These are phyloP conservation scores for Popillia japonica DNA, from an alignment of 1,140 invertebrate genomes.

Conservation along the genomic window DNA sequence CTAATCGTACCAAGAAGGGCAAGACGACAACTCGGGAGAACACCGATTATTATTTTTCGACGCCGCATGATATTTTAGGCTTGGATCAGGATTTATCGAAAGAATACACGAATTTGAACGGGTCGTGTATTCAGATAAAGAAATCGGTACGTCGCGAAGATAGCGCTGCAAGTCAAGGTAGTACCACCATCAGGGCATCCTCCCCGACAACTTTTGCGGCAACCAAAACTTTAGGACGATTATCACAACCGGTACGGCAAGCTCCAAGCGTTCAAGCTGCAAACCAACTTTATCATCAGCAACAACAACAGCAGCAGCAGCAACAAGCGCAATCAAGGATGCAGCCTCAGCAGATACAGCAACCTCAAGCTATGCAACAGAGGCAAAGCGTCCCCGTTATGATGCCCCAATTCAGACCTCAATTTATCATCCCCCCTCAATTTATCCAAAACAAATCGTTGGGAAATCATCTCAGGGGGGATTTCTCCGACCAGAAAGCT, in stretches of 20 bases:
- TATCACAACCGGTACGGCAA: too few relatives aligned
- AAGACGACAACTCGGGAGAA: not conserved
- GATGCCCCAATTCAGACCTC: not conserved
- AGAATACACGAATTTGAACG: slow-evolving; percentile 12
- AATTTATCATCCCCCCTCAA: not conserved
- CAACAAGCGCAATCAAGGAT: not conserved
- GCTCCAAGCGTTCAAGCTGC: not conserved
- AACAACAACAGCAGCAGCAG: not conserved
- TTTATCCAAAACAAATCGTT: not conserved
- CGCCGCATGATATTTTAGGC: slow-evolving; percentile 28
- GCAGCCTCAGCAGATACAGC: not conserved
- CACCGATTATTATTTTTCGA: slow-evolving; percentile 28
- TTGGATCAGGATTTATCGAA: slow-evolving; percentile 20
- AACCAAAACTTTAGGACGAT: too few relatives aligned
- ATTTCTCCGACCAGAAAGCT: not conserved
- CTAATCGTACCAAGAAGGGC: not conserved
- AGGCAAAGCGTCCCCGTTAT: not conserved
- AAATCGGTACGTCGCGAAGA: too few relatives aligned
- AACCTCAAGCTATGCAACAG: slow-evolving; percentile 7
- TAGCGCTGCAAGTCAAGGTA: too few relatives aligned
- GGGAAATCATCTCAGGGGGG: not conserved
- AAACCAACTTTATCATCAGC: not conserved
- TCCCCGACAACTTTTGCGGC: too few relatives aligned
- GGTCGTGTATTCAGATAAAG: not conserved
- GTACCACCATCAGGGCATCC: too few relatives aligned